phyloP scores from a whole-genome alignment of 2,888 invertebrate genomes.

The Scaptomyza cyrtandrae region DNA sequence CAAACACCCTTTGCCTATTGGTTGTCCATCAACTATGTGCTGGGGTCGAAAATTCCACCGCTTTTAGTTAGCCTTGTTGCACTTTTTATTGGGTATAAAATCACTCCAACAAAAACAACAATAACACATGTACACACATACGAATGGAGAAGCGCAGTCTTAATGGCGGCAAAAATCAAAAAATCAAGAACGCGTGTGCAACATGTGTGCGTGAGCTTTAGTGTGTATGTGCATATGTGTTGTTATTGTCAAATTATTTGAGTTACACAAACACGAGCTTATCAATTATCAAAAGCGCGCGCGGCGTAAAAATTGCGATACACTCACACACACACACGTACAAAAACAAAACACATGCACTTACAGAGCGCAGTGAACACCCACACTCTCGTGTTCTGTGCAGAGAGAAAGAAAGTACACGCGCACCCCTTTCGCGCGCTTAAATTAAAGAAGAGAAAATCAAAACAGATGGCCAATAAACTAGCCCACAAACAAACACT shows the following conservation, averaged over 20 bases:
- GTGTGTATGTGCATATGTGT: conserved; percentile 15
- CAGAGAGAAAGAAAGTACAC: conserved; percentile 74
- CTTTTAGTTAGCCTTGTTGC: background rate
- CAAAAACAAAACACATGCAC: conserved; percentile 4
- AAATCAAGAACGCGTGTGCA: conserved; percentile 56
- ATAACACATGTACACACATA: conserved; percentile 9
- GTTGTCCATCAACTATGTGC: no score
- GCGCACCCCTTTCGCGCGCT: conserved; percentile 79
- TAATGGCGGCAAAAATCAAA: conserved; percentile 66
- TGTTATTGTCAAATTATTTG: conserved; percentile 47
- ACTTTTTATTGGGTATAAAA: background rate
- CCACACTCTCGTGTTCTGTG: conserved; percentile 38
- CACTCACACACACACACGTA: conserved; percentile 47
- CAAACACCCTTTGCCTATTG: background rate
- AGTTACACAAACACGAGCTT: conserved; percentile 62
- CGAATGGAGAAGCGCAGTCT: conserved; percentile 13
- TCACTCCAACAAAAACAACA: conserved; percentile 9
- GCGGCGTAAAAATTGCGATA: conserved; percentile 61
- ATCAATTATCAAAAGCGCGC: conserved; percentile 71
- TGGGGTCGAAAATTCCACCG: background rate
- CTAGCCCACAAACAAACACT: conserved; percentile 63
- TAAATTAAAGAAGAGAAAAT: conserved; percentile 76
- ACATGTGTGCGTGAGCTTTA: conserved; percentile 61
- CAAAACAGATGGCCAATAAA: conserved; percentile 71
- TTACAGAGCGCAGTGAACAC: conserved; percentile 14